Evolutionary conservation across 2,888 invertebrate genomes (phyloP), one percentile per base, ranked within the genome.

Genomic region (Tetropium fuscum): DNA sequence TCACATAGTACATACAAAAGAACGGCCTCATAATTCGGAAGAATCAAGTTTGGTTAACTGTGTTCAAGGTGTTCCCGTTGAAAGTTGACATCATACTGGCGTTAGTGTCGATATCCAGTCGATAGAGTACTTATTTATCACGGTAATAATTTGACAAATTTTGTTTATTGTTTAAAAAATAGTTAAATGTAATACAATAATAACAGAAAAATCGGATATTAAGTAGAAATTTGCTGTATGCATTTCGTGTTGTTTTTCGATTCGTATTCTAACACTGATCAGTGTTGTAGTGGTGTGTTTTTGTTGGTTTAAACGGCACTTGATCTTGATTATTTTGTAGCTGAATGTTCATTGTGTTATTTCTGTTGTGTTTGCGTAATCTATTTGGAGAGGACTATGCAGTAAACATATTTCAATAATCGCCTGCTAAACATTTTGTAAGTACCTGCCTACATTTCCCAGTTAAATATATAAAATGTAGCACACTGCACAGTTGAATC

Each of bases 121-220:
- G 75, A 80, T 80, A 80, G n/a, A n/a, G n/a, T n/a, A n/a, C n/a
- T n/a, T n/a, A n/a, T n/a, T 75, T 55, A 76, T 74, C 74, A 74
- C 74, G 70, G 71, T 74, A 69, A 66, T 71, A 64, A 63, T 74
- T 77, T 76, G 77, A 78, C 78, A 78, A 78, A 78, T 77, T 71
- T 73, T 78, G 78, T 79, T 78, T 80, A 76, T 77, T 70, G 69
- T 71, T 63, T 54, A 57, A 59, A 71, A 71, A 74, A 72, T 63
- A 58, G 55, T 30, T 44, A 59, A 41, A 43, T 43, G 34, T 54
- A 58, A 53, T 49, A 36, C 60, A 63, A 62, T 36, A 44, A 53
- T 43, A n/a, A n/a, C 38, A 48, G 25, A 34, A 54, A 54, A 54
- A 40, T 4, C 15, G 10, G 40, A 13, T 44, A 3, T n/a, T n/a